These are phyloP conservation scores for Rosalia funebris DNA, from an alignment of 2,888 invertebrate genomes.

Conservation along the genomic window DNA sequence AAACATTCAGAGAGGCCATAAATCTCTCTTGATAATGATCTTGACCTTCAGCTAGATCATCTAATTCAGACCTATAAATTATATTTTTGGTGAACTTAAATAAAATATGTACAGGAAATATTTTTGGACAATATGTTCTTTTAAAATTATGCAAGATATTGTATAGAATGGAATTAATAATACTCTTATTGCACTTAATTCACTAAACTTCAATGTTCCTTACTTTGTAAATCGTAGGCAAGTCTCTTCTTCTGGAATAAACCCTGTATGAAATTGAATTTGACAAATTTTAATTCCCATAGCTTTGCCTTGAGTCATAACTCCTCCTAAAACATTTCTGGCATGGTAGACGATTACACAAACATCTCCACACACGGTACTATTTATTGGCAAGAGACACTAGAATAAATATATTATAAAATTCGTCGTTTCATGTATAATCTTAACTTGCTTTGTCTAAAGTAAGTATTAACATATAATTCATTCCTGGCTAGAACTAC, in stretches of 20 bases:
- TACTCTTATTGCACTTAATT: too few species aligned
- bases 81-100: too few species aligned
- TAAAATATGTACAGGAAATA: neutral
- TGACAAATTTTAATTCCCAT: slow-evolving; percentile 88
- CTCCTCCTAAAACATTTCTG: slow-evolving; percentile 82
- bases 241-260: slow-evolving; percentile 78
- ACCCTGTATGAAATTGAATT: slow-evolving; percentile 90
- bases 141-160: too few species aligned
- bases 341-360: slow-evolving; percentile 85
- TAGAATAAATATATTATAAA: slow-evolving; percentile 48
- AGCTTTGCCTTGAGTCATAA: slow-evolving; percentile 73
- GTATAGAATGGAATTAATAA: too few species aligned
- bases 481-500: neutral
- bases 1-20: slow-evolving; percentile 74
- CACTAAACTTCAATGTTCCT: too few species aligned
- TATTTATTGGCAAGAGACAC: slow-evolving; percentile 74
- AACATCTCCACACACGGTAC: slow-evolving; percentile 87
- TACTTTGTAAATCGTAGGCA: slow-evolving; percentile 78
- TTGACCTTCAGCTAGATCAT: slow-evolving; percentile 77
- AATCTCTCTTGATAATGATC: slow-evolving; percentile 77
- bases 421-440: too few species aligned
- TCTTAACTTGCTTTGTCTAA: too few species aligned
- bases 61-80: slow-evolving; percentile 74
- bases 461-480: slow-evolving; percentile 1
- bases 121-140: neutral